Percentiles rank a stretch among this genome's conserved stretches.
These are phyloP conservation scores for Brachyhypopomus gauderio DNA, from an alignment of 2,113 vertebrate genomes.

Conservation along the genomic window DNA sequence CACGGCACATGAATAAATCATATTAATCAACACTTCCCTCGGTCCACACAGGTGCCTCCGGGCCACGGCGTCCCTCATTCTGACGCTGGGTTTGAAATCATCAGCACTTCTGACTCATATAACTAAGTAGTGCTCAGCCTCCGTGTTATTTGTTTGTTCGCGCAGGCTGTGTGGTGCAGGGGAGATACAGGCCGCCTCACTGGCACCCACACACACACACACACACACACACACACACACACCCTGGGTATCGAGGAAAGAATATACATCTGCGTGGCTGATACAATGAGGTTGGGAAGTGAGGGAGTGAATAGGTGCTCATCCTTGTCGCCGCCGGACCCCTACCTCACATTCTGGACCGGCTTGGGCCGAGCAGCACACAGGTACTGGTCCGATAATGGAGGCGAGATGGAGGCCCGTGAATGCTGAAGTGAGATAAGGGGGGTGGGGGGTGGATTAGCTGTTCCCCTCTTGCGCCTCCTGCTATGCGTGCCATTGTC, in stretches of 20 bases:
- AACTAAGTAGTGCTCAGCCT: not conserved
- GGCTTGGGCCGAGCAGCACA: not conserved
- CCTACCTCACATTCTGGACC: not conserved
- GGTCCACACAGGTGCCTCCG: constrained; percentile 16
- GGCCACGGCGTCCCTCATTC: constrained; percentile 26
- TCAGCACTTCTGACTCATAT: constrained; percentile 29
- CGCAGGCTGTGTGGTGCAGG: not conserved
- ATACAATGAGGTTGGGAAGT: not conserved
- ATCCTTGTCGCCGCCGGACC: not conserved
- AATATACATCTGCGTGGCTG: not conserved
- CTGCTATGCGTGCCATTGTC: not conserved
- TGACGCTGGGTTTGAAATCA: constrained; percentile 2
- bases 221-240: not conserved
- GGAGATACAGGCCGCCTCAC: not conserved
- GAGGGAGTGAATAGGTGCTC: not conserved
- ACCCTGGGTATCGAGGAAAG: not conserved
- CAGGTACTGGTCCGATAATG: constrained; percentile 3
- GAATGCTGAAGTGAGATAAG: constrained; percentile 34
- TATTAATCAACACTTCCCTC: constrained; percentile 34
- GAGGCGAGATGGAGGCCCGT: constrained; percentile 7
- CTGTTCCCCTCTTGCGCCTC: not conserved
- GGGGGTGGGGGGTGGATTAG: not conserved
- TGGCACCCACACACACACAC: no score
- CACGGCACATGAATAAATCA: constrained; percentile 37
- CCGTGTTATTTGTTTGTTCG: not conserved